phyloP scores from a whole-genome alignment of 37 sponge, comb jelly and placozoan genomes.

The Hormiphora californensis region DNA sequence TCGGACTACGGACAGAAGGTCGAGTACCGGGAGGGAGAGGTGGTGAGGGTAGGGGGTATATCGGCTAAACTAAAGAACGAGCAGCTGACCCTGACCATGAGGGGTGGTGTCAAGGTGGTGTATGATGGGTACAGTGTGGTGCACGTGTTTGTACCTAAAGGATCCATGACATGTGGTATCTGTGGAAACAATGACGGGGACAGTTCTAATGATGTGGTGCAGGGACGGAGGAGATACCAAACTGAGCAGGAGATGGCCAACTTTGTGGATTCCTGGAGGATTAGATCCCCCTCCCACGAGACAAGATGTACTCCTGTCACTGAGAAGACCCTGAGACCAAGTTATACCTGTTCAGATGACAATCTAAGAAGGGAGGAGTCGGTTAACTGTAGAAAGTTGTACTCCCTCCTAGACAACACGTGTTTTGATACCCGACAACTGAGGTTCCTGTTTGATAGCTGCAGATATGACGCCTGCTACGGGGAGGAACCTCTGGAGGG shows the following conservation, averaged over 20 bases:
- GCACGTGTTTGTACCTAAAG: neutral
- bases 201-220: neutral
- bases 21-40: neutral
- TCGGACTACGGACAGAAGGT: neutral
- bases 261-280: neutral
- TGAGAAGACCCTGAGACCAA: too few species aligned
- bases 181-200: neutral
- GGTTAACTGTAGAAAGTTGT: neutral
- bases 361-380: too few species aligned
- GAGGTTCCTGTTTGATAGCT: neutral
- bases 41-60: neutral
- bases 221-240: conserved; percentile 2
- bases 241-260: neutral
- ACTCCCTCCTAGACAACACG: neutral
- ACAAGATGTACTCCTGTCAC: too few species aligned
- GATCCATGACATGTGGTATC: neutral
- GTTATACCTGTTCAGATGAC: too few species aligned
- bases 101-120: neutral
- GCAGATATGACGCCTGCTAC: neutral
- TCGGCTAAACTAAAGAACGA: neutral
- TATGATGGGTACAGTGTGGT: neutral
- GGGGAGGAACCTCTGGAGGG: neutral
- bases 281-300: neutral
- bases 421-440: neutral
- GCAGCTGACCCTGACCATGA: neutral